phyloP scores from a whole-genome alignment of 2,797 vertebrate genomes.

The Danio kyathit region DNA sequence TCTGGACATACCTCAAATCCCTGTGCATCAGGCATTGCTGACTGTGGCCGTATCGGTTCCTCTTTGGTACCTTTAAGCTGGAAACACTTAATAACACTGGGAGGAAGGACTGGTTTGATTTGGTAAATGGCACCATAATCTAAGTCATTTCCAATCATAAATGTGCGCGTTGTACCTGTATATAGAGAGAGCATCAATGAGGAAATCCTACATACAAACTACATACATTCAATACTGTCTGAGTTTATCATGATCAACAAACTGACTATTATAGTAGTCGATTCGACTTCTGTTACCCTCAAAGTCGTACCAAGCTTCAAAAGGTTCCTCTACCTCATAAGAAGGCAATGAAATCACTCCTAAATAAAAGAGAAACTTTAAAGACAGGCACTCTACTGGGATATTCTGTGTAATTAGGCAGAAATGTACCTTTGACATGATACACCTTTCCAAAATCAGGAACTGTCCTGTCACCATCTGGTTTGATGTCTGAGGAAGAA shows the following conservation, averaged over 20 bases:
- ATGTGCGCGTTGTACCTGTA: conserved; percentile 82
- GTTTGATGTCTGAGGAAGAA: conserved; percentile 63
- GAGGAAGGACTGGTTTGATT: conserved; percentile 76
- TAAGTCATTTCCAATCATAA: conserved; percentile 74
- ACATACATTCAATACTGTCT: not conserved
- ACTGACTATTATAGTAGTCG: conserved; percentile 81
- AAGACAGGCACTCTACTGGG: not conserved
- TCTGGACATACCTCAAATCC: conserved; percentile 76
- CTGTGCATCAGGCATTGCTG: conserved; percentile 72
- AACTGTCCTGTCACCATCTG: conserved; percentile 50
- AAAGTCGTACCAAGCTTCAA: conserved; percentile 86
- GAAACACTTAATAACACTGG: conserved; percentile 85
- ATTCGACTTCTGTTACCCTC: conserved; percentile 77
- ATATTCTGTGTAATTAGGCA: not conserved
- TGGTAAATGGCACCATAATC: conserved; percentile 78
- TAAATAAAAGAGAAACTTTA: conserved; percentile 52
- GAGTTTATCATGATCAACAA: not conserved
- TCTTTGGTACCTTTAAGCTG: conserved; percentile 82
- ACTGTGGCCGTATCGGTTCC: conserved; percentile 71
- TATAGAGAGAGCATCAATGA: not conserved
- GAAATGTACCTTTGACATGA: conserved; percentile 71
- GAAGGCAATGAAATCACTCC: conserved; percentile 83
- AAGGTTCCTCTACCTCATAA: conserved; percentile 84
- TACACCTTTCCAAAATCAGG: conserved; percentile 72
- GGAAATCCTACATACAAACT: not conserved